phyloP scores from a whole-genome alignment of 1,140 invertebrate genomes.

The Tenebrio molitor region DNA sequence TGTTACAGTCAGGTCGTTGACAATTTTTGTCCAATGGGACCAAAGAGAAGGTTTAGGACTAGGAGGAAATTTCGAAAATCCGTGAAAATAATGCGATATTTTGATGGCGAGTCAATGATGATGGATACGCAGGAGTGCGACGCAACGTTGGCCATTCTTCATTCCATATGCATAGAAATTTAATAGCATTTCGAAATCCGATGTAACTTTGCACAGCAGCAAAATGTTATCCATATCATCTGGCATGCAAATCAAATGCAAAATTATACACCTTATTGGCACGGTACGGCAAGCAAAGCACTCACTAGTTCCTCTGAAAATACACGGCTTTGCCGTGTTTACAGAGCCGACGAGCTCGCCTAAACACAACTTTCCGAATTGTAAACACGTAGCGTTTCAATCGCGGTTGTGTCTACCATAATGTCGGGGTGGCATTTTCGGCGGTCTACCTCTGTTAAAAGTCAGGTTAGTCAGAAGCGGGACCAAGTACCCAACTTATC shows the following conservation, averaged over 20 bases:
- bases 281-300: conserved; percentile 49
- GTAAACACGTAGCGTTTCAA: conserved; percentile 52
- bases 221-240: conserved; percentile 65
- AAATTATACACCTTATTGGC: conserved; percentile 65
- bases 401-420: conserved; percentile 51
- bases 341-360: conserved; percentile 47
- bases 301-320: conserved; percentile 52
- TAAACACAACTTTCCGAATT: conserved; percentile 52
- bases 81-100: neutral
- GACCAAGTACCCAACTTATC: neutral
- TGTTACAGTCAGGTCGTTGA: too few species aligned
- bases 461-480: neutral
- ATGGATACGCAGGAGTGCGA: conserved; percentile 27
- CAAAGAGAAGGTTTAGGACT: too few species aligned
- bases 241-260: conserved; percentile 65
- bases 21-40: too few species aligned
- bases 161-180: conserved; percentile 65
- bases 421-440: conserved; percentile 42
- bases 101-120: conserved; percentile 11
- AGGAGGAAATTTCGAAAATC: too few species aligned
- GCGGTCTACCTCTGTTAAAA: conserved; percentile 37
- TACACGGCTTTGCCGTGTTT: conserved; percentile 53
- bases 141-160: conserved; percentile 56
- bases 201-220: conserved; percentile 61
- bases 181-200: conserved; percentile 64